phyloP scores from a whole-genome alignment of 2,888 invertebrate genomes.

The Acleris literana region DNA sequence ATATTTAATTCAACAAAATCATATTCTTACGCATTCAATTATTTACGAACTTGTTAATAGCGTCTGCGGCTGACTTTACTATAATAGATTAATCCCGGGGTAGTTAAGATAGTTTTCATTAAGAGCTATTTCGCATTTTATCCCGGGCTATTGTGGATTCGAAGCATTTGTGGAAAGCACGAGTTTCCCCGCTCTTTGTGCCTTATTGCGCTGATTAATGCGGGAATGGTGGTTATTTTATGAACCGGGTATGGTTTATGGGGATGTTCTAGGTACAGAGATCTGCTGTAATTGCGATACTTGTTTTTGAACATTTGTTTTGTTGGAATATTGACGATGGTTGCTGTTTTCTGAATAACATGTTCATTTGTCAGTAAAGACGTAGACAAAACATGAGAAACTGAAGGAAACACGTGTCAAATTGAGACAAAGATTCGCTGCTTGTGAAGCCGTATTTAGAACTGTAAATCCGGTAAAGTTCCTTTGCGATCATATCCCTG shows the following conservation, averaged over 20 bases:
- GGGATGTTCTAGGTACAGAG: neutral
- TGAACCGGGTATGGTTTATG: neutral
- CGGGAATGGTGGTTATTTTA: constrained; percentile 36
- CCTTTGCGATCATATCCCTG: no score
- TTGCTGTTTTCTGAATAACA: no score
- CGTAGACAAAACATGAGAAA: no score
- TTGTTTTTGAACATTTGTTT: no score
- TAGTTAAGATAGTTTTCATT: constrained; percentile 64
- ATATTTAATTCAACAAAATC: constrained; percentile 25
- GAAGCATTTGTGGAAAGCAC: constrained; percentile 64
- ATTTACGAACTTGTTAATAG: constrained; percentile 46
- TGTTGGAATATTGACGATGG: no score
- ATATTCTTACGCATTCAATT: constrained; percentile 28
- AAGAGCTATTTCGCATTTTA: constrained; percentile 59
- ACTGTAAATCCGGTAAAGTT: no score
- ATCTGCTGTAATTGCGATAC: no score
- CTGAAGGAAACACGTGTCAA: no score
- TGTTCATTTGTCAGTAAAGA: no score
- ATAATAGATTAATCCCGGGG: constrained; percentile 59
- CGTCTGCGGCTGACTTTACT: constrained; percentile 60
- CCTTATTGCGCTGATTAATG: constrained; percentile 66
- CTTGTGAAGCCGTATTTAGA: no score
- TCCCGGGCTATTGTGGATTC: constrained; percentile 59
- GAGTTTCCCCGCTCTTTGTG: constrained; percentile 55
- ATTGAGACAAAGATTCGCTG: no score